Base-by-base conservation (phyloP, 2,113 vertebrate genomes). In the Butorides virescens region DNA sequence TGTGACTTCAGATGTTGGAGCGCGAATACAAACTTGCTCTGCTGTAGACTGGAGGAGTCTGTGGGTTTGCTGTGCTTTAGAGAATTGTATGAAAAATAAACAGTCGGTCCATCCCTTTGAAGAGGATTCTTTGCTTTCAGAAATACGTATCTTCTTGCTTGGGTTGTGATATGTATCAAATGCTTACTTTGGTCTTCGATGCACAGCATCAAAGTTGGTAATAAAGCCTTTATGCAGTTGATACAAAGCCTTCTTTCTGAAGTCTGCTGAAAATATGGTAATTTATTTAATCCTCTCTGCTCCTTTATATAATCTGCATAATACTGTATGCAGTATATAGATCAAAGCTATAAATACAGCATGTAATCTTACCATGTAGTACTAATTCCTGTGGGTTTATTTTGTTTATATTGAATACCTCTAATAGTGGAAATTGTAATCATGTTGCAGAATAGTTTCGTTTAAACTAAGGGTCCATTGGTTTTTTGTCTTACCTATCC, bases 1-100 rank as follows among this genome's bases (percentile, higher is more conserved):
- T 95, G 92, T 94, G 95, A 94, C 78, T 96, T 95, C 80, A 92
- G 86, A 80, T 30, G 36, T 73, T 96, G 87, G 94, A 89, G 44
- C 49, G 72, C 36, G 39, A 96, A 92, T 59, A 81, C 76, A 80
- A 62, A 80, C 65, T 90, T 93, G 90, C 84, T 97, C 68, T 96
- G 32, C 47, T 95, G 72, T 89, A 98, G 87, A 71, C 90, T 71
- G 70, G 52, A 93, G 68, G 75, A 97, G 88, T 84, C 90, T 88
- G 56, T 77, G 94, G 59, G 66, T 88, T 97, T 97, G 59, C 83
- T 70, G 93, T 90, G 36, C 89, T 95, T 95, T 86, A 59, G 30
- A 96, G 92, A 95, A 96, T 92, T 72, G 74, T 88, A 87, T 71
- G 61, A 70, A 97, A 96, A 97, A 94, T 89, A 95, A 93, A 95